phyloP scores from a whole-genome alignment of 2,113 vertebrate genomes.

The Limanda limanda region DNA sequence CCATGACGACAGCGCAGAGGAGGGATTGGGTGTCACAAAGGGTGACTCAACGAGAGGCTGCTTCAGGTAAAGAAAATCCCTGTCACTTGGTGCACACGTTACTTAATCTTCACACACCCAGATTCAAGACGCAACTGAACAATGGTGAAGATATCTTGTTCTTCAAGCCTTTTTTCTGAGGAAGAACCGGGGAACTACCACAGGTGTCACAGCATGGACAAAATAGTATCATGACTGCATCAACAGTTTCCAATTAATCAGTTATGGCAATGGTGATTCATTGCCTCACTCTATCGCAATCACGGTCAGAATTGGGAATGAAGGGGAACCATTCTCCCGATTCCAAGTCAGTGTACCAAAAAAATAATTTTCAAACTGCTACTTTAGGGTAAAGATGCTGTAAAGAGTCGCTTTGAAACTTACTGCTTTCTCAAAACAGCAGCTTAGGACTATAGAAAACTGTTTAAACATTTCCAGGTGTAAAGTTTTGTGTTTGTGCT shows the following conservation, averaged over 20 bases:
- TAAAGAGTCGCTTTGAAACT: too few relatives aligned
- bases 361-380: too few relatives aligned
- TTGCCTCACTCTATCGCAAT: conserved; percentile 40
- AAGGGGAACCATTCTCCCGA: too few relatives aligned
- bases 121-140: conserved; percentile 42
- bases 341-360: too few relatives aligned
- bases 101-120: conserved; percentile 69
- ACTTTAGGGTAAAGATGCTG: too few relatives aligned
- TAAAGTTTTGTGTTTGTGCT: background rate
- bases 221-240: background rate
- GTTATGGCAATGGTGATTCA: background rate
- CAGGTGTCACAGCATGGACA: background rate
- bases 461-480: background rate
- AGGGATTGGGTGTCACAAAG: conserved; percentile 59
- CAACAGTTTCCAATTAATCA: background rate
- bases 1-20: conserved; percentile 20
- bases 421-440: background rate
- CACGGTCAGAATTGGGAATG: too few relatives aligned
- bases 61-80: conserved; percentile 69
- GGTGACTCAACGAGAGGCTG: conserved; percentile 57
- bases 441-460: background rate
- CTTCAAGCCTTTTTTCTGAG: conserved; percentile 7
- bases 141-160: conserved; percentile 55
- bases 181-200: background rate
- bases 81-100: conserved; percentile 31